phyloP scores from a whole-genome alignment of 2,113 vertebrate species.

The Aptenodytes patagonicus region DNA sequence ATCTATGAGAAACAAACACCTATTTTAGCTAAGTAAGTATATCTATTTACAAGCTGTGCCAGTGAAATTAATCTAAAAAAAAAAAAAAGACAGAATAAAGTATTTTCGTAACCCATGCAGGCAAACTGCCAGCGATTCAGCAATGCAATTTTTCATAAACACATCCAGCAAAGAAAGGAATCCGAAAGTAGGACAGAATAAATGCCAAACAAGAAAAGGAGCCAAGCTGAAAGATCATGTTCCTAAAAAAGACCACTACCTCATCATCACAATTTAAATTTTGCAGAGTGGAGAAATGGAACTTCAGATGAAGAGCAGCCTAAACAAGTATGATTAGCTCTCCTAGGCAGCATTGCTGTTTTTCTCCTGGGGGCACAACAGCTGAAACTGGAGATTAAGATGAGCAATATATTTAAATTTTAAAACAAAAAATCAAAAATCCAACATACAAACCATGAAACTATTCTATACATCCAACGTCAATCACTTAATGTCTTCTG shows the following conservation, averaged over 20 bases:
- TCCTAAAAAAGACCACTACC: constrained; percentile 36
- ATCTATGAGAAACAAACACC: constrained; percentile 73
- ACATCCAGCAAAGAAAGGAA: constrained; percentile 18
- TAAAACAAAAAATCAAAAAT: background rate
- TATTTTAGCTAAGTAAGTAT: background rate
- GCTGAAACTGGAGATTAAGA: background rate
- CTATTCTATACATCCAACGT: background rate
- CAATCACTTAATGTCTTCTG: background rate
- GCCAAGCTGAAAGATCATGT: constrained; percentile 12
- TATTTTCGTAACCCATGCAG: background rate
- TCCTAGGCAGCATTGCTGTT: background rate
- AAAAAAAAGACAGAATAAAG: background rate
- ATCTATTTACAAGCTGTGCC: background rate
- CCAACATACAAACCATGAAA: background rate
- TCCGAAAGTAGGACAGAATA: background rate
- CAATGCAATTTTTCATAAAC: constrained; percentile 16
- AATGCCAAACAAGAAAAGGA: background rate
- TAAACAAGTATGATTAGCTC: background rate
- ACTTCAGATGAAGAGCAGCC: background rate
- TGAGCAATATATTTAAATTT: background rate
- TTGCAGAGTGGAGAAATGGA: background rate
- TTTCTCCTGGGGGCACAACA: background rate
- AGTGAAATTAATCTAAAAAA: background rate
- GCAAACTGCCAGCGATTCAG: background rate
- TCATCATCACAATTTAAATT: constrained; percentile 27